phyloP scores from a whole-genome alignment of 2,113 vertebrate genomes.

The Psittacara wagleri region DNA sequence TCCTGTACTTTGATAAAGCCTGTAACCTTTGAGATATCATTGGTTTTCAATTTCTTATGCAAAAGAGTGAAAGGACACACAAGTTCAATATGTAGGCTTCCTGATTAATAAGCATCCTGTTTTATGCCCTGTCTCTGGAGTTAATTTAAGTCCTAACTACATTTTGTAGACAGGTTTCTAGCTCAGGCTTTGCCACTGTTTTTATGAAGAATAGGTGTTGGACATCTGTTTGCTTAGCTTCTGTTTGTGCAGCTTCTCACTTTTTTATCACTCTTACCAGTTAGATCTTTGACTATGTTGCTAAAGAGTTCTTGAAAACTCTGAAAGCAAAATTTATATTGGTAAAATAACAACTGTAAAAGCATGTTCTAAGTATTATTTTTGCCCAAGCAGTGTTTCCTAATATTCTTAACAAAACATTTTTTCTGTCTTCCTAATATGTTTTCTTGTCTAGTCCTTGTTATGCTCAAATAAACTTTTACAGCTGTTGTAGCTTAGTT shows the following conservation, averaged over 20 bases:
- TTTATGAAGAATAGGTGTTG: background rate
- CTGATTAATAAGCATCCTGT: background rate
- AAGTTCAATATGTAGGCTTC: accelerated
- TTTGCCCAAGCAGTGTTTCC: background rate
- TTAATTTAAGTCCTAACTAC: background rate
- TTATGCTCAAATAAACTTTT: background rate
- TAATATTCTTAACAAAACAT: background rate
- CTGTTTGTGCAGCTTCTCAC: background rate
- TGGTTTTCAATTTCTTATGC: background rate
- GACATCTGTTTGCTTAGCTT: background rate
- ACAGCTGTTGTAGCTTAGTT: background rate
- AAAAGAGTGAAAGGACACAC: background rate
- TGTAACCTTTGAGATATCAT: background rate
- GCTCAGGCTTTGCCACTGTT: background rate
- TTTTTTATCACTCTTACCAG: background rate
- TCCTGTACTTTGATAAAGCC: background rate
- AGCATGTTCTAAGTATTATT: background rate
- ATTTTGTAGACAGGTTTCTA: background rate
- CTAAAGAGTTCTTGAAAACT: background rate
- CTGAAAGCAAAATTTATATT: background rate
- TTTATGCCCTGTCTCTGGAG: background rate
- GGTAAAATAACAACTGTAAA: background rate
- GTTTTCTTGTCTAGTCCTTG: background rate
- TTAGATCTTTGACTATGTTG: background rate
- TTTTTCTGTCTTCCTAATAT: background rate